phyloP scores from a whole-genome alignment of 2,113 vertebrate species.

The Onychorhynchus coronatus region DNA sequence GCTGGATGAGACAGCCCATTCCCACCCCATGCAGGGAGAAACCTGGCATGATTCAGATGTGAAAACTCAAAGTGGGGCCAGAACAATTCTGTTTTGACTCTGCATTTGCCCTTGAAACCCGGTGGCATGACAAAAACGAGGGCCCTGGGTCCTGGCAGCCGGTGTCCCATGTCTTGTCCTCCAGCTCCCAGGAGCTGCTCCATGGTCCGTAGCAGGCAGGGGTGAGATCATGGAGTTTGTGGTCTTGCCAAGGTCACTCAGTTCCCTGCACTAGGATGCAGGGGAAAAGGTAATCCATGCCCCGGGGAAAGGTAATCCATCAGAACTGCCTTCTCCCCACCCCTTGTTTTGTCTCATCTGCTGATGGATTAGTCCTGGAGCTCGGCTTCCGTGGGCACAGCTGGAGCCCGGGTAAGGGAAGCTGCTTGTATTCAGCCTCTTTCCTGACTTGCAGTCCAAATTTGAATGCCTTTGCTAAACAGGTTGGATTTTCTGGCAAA shows the following conservation, averaged over 20 bases:
- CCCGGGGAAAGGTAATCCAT: background rate
- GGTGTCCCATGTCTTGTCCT: background rate
- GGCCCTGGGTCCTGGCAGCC: background rate
- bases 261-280: background rate
- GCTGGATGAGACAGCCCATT: background rate
- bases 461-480: background rate
- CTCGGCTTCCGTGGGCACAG: background rate
- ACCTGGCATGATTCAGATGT: background rate
- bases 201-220: fast-evolving
- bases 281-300: background rate
- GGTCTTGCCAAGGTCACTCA: background rate
- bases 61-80: background rate
- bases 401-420: background rate
- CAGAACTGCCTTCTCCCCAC: background rate
- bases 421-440: background rate
- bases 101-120: background rate
- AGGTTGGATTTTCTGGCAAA: background rate
- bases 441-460: background rate
- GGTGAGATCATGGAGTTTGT: background rate
- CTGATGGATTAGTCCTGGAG: background rate
- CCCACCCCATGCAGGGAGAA: background rate
- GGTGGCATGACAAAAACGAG: background rate
- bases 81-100: background rate
- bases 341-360: background rate
- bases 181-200: background rate